Evolutionary conservation across 2,888 invertebrate species (phyloP).

Genomic region (Epistrophe eligans): DNA sequence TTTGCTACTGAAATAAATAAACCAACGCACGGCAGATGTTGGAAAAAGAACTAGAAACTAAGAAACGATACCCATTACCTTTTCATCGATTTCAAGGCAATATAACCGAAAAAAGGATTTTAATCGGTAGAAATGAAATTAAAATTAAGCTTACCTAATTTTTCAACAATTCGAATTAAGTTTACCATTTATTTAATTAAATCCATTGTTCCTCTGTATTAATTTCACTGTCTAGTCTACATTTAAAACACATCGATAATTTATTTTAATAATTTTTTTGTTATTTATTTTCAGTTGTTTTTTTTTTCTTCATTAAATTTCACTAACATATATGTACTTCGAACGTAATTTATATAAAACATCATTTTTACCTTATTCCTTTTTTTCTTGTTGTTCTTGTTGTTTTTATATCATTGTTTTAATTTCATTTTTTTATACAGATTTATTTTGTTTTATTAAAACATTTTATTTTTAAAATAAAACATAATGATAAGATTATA

Average conservation of each 20-base stretch:
- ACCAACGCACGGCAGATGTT: too few relatives aligned
- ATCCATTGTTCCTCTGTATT: too few relatives aligned
- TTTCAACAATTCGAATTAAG: too few relatives aligned
- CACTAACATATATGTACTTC: slow-evolving; percentile 78
- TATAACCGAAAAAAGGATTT: too few relatives aligned
- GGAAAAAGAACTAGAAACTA: too few relatives aligned
- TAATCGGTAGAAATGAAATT: background rate
- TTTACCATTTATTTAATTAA: background rate
- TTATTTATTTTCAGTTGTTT: slow-evolving; percentile 74
- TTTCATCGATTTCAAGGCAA: too few relatives aligned
- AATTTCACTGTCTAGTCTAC: too few relatives aligned
- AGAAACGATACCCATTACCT: too few relatives aligned
- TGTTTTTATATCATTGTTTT: slow-evolving; percentile 70
- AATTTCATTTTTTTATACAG: slow-evolving; percentile 71
- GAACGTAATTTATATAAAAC: slow-evolving; percentile 78
- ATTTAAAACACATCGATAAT: background rate
- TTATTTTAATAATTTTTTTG: slow-evolving; percentile 67
- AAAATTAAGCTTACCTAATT: background rate
- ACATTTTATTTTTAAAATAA: slow-evolving; percentile 61
- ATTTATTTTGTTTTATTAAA: slow-evolving; percentile 51
- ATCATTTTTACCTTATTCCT: slow-evolving; percentile 74
- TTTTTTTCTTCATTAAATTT: slow-evolving; percentile 77
- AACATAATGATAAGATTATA: slow-evolving; percentile 57
- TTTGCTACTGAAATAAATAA: too few relatives aligned
- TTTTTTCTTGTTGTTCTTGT: slow-evolving; percentile 57